Evolutionary conservation across 2,113 vertebrate species (phyloP), one percentile per base, ranked within the genome.

Genomic region (Periophthalmus modestus): DNA sequence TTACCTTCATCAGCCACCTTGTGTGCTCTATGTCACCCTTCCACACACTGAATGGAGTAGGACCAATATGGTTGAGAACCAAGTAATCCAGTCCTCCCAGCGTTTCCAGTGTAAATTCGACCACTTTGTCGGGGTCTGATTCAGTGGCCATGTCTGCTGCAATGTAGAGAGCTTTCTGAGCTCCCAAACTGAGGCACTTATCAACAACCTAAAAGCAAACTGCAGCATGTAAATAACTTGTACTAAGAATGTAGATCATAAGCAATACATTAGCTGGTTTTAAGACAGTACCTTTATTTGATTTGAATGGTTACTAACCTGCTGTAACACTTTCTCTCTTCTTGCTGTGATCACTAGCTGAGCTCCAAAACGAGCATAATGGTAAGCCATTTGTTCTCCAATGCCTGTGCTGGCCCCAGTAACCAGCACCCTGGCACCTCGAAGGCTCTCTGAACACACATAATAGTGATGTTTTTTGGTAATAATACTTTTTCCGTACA

Each of bases 71-170:
- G 80, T 96, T 97, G 72, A 96, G 79, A 69, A 96, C 92, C 12
- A 96, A 73, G 74, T 93, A 95, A 77, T 97, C 95, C 89, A 97
- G 81, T 1, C 95, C 95, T 28, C 94, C 95, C n/a, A 97, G 91
- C 21, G 93, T 89, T 75, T 95, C 89, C 71, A 95, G 70, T 52
- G 95, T 93, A 80, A 95, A 95, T 23, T 89, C 90, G 33, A 96
- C 83, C 73, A 95, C 94, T 23, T n/a, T 86, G 7, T 93, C 86
- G 0, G 95, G 93, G 47, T 94, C 94, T 5, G 89, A 75, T 1
- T 91, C 88, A 57, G 18, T 92, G 59, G 90, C 82, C 96, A 97
- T 95, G 81, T 98, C 95, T 19, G 91, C 95, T n/a, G 93, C 69
- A 63, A 96, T 73, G 55, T 94, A 95, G 68, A 93, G 72, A 2